Percentiles rank a stretch among this genome's conserved stretches.
These are phyloP conservation scores for Misgurnus anguillicaudatus DNA, from an alignment of 2,113 vertebrate genomes.

Conservation along the genomic window DNA sequence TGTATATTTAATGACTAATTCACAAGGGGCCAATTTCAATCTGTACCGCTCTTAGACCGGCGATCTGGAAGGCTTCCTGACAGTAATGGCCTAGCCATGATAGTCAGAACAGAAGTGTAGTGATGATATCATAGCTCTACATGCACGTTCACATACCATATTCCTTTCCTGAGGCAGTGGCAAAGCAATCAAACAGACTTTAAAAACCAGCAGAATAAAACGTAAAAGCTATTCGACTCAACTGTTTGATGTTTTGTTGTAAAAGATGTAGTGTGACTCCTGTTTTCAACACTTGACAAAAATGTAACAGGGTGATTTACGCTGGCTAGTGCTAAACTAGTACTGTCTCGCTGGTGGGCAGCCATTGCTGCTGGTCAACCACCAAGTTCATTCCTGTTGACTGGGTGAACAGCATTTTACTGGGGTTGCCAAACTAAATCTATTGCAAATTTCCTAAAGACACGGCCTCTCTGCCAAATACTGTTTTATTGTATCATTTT, in stretches of 20 bases:
- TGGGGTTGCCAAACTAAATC: no score
- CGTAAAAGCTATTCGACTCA: not conserved
- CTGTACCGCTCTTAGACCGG: slow-evolving; percentile 21
- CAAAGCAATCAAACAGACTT: not conserved
- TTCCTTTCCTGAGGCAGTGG: slow-evolving; percentile 1
- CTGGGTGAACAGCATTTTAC: no score
- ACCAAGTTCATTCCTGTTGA: no score
- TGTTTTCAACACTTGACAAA: not conserved
- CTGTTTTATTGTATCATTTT: no score
- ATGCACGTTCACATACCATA: slow-evolving; percentile 17
- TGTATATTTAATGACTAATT: slow-evolving; percentile 45
- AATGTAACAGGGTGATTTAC: no score
- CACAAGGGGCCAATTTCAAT: slow-evolving; percentile 47
- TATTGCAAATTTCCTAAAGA: no score
- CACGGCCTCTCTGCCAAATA: no score
- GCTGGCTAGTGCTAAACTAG: no score
- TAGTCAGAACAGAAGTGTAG: slow-evolving; percentile 27
- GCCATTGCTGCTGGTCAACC: no score
- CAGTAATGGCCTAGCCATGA: slow-evolving; percentile 39
- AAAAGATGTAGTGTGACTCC: slow-evolving; percentile 31
- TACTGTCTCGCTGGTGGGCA: no score
- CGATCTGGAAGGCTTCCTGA: slow-evolving; percentile 35
- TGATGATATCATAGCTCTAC: slow-evolving; percentile 19
- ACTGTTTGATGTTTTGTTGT: not conserved
- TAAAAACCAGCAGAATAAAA: slow-evolving; percentile 8